Conservation (phyloP, 2,113 vertebrate genomes). For the Menidia beryllina region DNA sequence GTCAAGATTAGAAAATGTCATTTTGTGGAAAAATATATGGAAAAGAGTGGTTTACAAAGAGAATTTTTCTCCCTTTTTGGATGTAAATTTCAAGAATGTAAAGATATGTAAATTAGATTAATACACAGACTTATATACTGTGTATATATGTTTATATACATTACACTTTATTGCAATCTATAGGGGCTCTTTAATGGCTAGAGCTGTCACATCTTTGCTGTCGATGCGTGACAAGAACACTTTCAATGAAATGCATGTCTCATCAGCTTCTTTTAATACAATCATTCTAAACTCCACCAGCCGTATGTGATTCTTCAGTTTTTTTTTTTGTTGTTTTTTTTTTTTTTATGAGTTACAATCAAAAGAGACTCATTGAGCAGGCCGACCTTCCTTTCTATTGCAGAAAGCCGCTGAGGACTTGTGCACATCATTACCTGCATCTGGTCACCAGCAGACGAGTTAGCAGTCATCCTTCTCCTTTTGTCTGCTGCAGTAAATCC, state of each 20-base stretch:
- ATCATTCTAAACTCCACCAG: constrained; percentile 40
- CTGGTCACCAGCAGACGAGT: constrained; percentile 4
- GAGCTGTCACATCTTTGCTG: constrained; percentile 56
- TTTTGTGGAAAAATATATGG: constrained; percentile 57
- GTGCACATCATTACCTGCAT: constrained; percentile 12
- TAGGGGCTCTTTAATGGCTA: constrained; percentile 64
- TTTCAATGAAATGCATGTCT: constrained; percentile 60
- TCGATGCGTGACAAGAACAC: constrained; percentile 36
- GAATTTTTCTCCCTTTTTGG: constrained; percentile 66
- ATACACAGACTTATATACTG: constrained; percentile 84
- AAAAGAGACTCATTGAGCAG: neutral
- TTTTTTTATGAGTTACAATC: constrained; percentile 16
- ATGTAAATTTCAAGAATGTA: constrained; percentile 86
- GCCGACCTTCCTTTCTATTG: constrained; percentile 16
- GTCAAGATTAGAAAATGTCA: constrained; percentile 46
- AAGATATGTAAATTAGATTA: constrained; percentile 84
- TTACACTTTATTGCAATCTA: constrained; percentile 74
- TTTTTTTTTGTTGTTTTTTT: constrained; percentile 15
- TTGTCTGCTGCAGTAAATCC: constrained; percentile 15
- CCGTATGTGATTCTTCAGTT: constrained; percentile 22
- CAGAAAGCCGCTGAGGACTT: constrained; percentile 26
- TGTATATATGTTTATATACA: constrained; percentile 85
- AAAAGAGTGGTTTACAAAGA: constrained; percentile 73
- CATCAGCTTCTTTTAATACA: constrained; percentile 46
- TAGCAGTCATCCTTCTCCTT: constrained; percentile 12